These are phyloP conservation scores for Ammodytes dubius DNA, from an alignment of 2,113 vertebrate genomes.

Conservation along the genomic window DNA sequence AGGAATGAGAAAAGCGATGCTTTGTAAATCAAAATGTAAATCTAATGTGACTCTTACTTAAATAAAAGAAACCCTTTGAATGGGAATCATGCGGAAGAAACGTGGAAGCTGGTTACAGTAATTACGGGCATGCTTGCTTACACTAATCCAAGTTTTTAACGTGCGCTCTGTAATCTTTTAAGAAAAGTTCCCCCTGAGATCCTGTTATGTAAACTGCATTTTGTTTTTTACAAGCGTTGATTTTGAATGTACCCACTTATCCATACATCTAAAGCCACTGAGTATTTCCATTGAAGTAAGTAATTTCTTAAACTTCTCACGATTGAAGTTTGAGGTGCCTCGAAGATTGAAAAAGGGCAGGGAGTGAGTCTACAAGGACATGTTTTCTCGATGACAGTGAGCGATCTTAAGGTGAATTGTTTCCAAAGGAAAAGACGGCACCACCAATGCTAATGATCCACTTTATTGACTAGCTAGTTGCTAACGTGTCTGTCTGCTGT, in stretches of 20 bases:
- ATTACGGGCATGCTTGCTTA: not conserved
- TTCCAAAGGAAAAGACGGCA: not conserved
- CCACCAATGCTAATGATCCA: not conserved
- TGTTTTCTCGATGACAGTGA: not conserved
- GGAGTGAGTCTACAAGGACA: not conserved
- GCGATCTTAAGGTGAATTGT: not conserved
- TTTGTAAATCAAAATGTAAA: constrained; percentile 63
- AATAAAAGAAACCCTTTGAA: constrained; percentile 41
- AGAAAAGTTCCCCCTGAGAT: not conserved
- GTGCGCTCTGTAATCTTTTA: not conserved
- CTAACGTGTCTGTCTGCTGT: not conserved
- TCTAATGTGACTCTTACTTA: constrained; percentile 32
- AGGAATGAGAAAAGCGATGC: constrained; percentile 49
- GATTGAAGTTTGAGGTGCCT: not conserved
- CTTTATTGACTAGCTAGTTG: not conserved
- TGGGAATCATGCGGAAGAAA: constrained; percentile 15
- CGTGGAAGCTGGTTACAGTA: constrained; percentile 1
- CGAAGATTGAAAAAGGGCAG: not conserved
- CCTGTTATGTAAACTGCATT: not conserved
- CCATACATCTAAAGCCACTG: not conserved
- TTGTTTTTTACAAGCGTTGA: not conserved
- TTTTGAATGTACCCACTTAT: not conserved
- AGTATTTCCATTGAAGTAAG: not conserved
- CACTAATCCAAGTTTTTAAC: not conserved
- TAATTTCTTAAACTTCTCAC: not conserved